Evolutionary conservation across 2,797 vertebrate genomes (phyloP), one percentile per base, ranked within the genome.

Genomic region (Lagorchestes hirsutus): DNA sequence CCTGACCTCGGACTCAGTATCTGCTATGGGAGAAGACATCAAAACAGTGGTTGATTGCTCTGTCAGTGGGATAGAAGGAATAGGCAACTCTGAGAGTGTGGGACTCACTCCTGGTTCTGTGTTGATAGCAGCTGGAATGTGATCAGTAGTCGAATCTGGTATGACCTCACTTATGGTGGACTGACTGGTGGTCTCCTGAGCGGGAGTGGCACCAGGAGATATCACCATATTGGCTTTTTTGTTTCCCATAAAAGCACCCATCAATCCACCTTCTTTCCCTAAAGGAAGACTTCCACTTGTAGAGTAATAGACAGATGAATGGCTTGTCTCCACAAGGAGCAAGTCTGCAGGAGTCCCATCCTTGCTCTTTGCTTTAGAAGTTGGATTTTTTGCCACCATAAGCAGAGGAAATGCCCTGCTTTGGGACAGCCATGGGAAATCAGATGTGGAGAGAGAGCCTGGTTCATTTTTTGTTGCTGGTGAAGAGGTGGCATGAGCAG

Each of bases 71-170:
- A 94, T 16, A 54, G 96, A 92, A 92, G 40, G 55, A 0, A 0
- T 29, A 96, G 14, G 24, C 57, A 91, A 56, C 0, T 0, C 90
- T 58, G 94, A 92, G 97, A 96, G 46, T 56, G 59, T 6, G 0
- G 95, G 54, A 82, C 27, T 92, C 90, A 16, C 0, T 0, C 97
- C 56, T 0, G 31, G 91, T 12, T 96, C 94, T 96, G 92, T 55
- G 56, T 74, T n/a, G 95, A 55, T 8, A 10, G 96, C 93, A 94
- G 0, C 31, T 31, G 90, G 97, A 96, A 27, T 14, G 16, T 2
- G 95, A 94, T 34, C 92, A n/a, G 87, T 93, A 93, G 90, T 94
- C 50, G 97, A 93, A 93, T 57, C 93, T 96, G 97, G 97, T 74
- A 82, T 3, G 56, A 96, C 52, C 92, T 95, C 58, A 67, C 55